Percentiles rank a stretch among this genome's conserved stretches.
Evolutionary conservation across 2,797 vertebrate genomes (phyloP).

Genomic region (Ctenochaetus hawaiiensis): DNA sequence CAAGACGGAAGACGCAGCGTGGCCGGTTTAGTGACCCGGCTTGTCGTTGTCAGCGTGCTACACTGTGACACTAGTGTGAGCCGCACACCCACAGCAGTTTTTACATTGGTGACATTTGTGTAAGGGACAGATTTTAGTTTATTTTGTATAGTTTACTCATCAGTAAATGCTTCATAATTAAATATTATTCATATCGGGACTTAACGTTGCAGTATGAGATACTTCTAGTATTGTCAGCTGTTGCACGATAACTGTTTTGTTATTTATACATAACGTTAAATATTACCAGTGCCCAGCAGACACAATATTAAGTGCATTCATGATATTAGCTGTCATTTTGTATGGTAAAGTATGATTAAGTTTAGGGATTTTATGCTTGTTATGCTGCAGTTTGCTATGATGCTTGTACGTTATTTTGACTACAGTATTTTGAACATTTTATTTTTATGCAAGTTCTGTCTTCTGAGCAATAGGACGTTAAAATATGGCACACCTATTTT

Average conservation of each 20-base stretch:
- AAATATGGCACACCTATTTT: neutral
- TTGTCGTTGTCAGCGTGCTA: constrained; percentile 35
- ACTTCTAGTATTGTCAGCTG: constrained; percentile 9
- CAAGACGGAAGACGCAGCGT: constrained; percentile 36
- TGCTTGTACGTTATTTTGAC: too few relatives aligned
- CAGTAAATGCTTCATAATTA: neutral
- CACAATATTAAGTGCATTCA: constrained; percentile 8
- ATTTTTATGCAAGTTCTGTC: neutral
- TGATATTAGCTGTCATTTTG: neutral
- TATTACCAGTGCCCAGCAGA: too few relatives aligned
- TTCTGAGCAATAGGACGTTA: neutral
- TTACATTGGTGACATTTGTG: constrained; percentile 11
- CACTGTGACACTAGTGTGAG: neutral
- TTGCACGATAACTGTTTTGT: constrained; percentile 11
- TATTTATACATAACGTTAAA: neutral
- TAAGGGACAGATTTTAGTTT: neutral
- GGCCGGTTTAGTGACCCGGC: constrained; percentile 26
- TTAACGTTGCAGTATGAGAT: neutral
- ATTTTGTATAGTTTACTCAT: too few relatives aligned
- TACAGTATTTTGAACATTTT: neutral
- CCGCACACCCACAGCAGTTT: constrained; percentile 5
- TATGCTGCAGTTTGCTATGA: neutral
- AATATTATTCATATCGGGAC: neutral
- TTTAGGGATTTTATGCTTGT: neutral
- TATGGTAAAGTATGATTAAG: neutral